A percentile compares a stretch with the other conserved stretches of the same genome.
Conservation (phyloP, 2,113 vertebrate genomes). For the Charadrius vociferus region DNA sequence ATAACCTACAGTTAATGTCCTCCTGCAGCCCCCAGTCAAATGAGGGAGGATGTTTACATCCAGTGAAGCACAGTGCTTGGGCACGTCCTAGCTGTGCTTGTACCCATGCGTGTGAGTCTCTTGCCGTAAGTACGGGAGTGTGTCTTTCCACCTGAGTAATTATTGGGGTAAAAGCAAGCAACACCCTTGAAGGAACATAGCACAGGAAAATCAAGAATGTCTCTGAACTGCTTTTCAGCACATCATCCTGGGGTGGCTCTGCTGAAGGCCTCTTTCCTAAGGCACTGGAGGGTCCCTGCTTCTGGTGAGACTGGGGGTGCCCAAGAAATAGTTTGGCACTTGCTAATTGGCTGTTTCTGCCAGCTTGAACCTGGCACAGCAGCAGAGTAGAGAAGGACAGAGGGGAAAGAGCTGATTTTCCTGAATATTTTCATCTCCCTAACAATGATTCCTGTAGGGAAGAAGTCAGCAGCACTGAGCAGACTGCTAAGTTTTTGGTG, state of each 20-base stretch:
- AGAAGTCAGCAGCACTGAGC: background rate
- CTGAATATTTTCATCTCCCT: background rate
- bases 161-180: background rate
- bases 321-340: background rate
- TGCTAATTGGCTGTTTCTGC: background rate
- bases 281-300: background rate
- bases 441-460: background rate
- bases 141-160: background rate
- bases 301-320: background rate
- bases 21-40: background rate
- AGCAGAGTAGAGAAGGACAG: background rate
- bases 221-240: background rate
- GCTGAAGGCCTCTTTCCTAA: background rate
- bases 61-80: background rate
- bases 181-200: background rate
- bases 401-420: background rate
- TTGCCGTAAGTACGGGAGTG: background rate
- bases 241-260: accelerated
- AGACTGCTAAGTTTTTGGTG: background rate
- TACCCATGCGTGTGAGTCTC: background rate
- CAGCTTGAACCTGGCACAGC: background rate
- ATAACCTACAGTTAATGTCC: background rate
- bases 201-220: background rate
- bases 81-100: background rate
- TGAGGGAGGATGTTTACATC: background rate